Conservation (phyloP, 1,140 invertebrate genomes). For the Bombus haemorrhoidalis region DNA sequence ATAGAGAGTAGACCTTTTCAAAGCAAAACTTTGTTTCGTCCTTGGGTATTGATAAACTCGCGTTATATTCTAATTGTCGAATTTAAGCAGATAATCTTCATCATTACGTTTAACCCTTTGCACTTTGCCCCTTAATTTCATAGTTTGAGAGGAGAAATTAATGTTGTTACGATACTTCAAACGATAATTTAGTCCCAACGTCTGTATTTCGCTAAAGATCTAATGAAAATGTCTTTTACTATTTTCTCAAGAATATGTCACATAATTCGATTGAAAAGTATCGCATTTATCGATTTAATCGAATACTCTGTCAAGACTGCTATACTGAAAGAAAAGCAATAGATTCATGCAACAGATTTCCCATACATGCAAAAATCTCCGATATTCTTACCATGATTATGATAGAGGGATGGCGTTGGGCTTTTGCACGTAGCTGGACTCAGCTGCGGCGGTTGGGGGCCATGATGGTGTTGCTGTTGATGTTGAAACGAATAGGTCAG, state of each 20-base stretch:
- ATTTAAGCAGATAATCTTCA: no score
- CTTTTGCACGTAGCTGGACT: slow-evolving; percentile 76
- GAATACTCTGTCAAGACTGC: neutral
- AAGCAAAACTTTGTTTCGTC: slow-evolving; percentile 28
- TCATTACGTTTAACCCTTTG: no score
- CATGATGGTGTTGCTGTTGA: slow-evolving; percentile 82
- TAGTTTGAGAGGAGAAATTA: no score
- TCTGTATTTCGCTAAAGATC: neutral
- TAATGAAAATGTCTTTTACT: neutral
- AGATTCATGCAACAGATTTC: neutral
- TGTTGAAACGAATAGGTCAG: slow-evolving; percentile 93
- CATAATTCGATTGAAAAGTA: neutral
- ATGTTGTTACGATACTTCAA: no score
- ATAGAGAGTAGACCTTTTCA: slow-evolving; percentile 52
- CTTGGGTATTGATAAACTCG: neutral
- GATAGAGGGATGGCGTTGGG: slow-evolving; percentile 75
- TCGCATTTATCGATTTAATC: neutral
- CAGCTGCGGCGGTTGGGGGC: slow-evolving; percentile 72
- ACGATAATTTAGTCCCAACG: no score
- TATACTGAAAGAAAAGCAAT: neutral
- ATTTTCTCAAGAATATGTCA: neutral
- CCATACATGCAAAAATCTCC: neutral
- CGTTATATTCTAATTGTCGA: neutral
- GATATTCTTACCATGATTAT: slow-evolving; percentile 72
- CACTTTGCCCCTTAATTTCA: no score